Base-by-base conservation (phyloP, 2,888 invertebrate genomes). In the Drosophila suboccidentalis region DNA sequence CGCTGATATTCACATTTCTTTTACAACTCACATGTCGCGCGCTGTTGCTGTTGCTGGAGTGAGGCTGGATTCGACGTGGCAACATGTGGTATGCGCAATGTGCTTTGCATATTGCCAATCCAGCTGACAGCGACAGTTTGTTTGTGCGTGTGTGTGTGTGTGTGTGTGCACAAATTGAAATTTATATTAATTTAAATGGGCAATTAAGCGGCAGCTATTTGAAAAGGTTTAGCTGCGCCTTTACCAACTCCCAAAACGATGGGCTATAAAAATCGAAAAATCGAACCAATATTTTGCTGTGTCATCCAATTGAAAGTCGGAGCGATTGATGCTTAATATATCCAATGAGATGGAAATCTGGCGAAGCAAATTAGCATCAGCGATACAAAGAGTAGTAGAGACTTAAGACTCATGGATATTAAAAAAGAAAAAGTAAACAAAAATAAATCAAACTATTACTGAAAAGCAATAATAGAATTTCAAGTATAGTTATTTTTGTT, bases 181-280 rank as follows among this genome's bases (percentile, higher is more conserved):
- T 84, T 84, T 89, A 83, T 89, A 84, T 84, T 84, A 84, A 84
- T 89, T 84, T 84, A 89, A 84, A 84, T 87, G 84, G 79, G 67
- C 89, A 84, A 87, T 87, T 84, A 84, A 78, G 84, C 87, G 73
- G 68, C 81, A 83, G 81, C 61, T 69, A 71, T 87, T 83, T 71
- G 65, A 72, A 86, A 78, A 83, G 76, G 71, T 87, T 88, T 78
- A 71, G 80, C 78, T 67, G 64, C 44, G 50, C 58, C 71, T 41
- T 47, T 34, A 50, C 38, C 50, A 44, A 58, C 43, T n/a, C 8
- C 32, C 64, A 61, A 61, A 53, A 50, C 65, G 75, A 57, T 58
- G 69, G 69, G 80, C 86, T 36, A 70, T 71, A 64, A 70, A 70
- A 62, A 50, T 50, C 54, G 44, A 65, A 26, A 47, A 26, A 57